Base-by-base conservation (phyloP, 2,797 vertebrate species). In the Eleutherodactylus coqui region DNA sequence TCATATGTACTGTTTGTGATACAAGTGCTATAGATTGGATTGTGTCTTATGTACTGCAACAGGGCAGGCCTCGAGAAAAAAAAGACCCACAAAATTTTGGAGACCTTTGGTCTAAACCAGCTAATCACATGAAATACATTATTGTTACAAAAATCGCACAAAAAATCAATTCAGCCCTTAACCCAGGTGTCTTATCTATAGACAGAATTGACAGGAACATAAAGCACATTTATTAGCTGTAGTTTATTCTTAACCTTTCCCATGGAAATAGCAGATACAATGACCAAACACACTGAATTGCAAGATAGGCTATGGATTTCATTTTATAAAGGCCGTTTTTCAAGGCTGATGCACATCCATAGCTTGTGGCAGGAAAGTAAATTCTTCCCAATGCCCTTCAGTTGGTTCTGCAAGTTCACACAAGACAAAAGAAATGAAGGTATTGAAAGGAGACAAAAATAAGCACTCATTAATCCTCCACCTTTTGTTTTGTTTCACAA, bases 281-380 rank as follows among this genome's bases (percentile, higher is more conserved):
- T 80, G 38, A 29, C 60, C 43, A 67, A 49, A 38, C 45, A 36
- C 43, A 69, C 34, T 83, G 55, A 32, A 16, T 47, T 75, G 72
- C 34, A 76, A 21, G 17, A 84, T 24, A 32, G 70, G 69, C 75
- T 75, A 84, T 49, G 69, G 34, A 77, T 83, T 75, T 60, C 1
- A 84, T 84, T 82, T 77, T 29, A 78, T 77, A 32, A 49, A 60
- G 83, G 43, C 29, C 64, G 79, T 62, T 75, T 41, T 75, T 78
- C 34, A 51, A 49, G 73, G 47, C 27, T 81, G 58, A 60, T 75
- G 55, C 64, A 32, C 69, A 80, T 81, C 69, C 84, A 10, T 86
- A 78, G 79, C 84, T 86, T 75, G 64, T 70, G 69, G 78, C 69
- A 64, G 64, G 69, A 75, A 80, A 86, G 84, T 45, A 75, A 86